phyloP scores from a whole-genome alignment of 2,113 vertebrate species.

The Mesitornis unicolor region DNA sequence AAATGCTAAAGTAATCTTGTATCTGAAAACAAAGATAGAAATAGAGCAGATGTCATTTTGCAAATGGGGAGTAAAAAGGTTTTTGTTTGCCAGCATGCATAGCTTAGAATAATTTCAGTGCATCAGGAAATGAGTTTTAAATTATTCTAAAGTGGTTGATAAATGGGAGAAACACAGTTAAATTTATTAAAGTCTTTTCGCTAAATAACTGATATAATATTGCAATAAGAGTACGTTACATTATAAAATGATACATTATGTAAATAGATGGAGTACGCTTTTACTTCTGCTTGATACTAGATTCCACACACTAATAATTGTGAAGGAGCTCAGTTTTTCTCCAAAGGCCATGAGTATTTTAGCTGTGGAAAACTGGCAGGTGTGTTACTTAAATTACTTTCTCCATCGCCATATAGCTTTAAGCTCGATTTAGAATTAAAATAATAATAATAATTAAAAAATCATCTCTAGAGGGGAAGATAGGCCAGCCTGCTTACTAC shows the following conservation, averaged over 20 bases:
- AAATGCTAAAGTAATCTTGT: constrained; percentile 55
- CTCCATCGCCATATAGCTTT: neutral
- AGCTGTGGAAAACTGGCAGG: neutral
- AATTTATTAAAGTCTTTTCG: constrained; percentile 56
- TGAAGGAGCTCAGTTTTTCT: neutral
- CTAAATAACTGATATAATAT: constrained; percentile 58
- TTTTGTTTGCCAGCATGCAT: constrained; percentile 53
- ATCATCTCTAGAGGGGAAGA: neutral
- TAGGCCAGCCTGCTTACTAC: neutral
- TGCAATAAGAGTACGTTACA: constrained; percentile 1
- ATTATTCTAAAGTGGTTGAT: constrained; percentile 58
- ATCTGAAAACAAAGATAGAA: constrained; percentile 66
- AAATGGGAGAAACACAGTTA: constrained; percentile 54
- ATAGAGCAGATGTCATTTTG: constrained; percentile 66
- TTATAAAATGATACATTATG: constrained; percentile 29
- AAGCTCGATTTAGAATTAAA: neutral
- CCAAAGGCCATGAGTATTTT: neutral
- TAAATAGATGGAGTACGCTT: constrained; percentile 14
- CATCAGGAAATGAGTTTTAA: constrained; percentile 55
- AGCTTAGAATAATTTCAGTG: constrained; percentile 61
- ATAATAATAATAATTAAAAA: neutral
- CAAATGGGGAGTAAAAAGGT: constrained; percentile 52
- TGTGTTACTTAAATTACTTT: constrained; percentile 2
- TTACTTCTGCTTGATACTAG: neutral
- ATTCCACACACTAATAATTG: neutral